Evolutionary conservation across 2,888 invertebrate species (phyloP), one percentile per base, ranked within the genome.

Genomic region (Trichopria drosophilae): DNA sequence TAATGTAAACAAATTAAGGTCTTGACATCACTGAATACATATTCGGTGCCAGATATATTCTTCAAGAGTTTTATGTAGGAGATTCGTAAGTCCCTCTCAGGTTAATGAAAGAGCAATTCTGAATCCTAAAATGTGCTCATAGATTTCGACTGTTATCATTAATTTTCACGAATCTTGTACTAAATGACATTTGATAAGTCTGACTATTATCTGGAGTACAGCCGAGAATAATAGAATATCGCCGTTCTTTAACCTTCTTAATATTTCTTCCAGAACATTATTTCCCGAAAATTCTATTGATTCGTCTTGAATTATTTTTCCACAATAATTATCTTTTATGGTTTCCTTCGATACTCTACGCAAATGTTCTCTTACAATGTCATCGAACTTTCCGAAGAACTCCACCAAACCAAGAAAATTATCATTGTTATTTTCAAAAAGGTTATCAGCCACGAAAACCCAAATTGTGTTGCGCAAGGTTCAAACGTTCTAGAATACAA

Each of bases 191-290:
- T 51, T 60, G 57, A 15, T 56, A 51, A 16, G 36, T 46, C 42
- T 60, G 51, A 32, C 56, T 55, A 18, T 48, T 39, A 40, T 53
- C 60, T 37, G 54, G 48, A 34, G 55, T 59, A 31, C 59, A 53
- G 24, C 57, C 57, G 24, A 56, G 37, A 31, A 52, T 55, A 13
- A 59, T 47, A 15, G 57, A 50, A 45, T 50, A 57, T 51, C 55
- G 57, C 24, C 50, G 43, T 7, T 54, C 53, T 34, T 49, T 12
- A 45, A 22, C 22, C 15, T 34, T 39, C 35, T 37, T 23, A 46
- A 28, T 46, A 51, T 46, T 16, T 20, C 36, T 22, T 40, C 22
- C 7, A 39, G 16, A 18, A 51, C 42, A 22, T 41, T 31, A 6
- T 45, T 44, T 23, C 43, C 37, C 16, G 51, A 34, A 40, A 45